Evolutionary conservation across 2,113 vertebrate genomes (phyloP), one percentile per base, ranked within the genome.

Genomic region (Coptodon rendalli): DNA sequence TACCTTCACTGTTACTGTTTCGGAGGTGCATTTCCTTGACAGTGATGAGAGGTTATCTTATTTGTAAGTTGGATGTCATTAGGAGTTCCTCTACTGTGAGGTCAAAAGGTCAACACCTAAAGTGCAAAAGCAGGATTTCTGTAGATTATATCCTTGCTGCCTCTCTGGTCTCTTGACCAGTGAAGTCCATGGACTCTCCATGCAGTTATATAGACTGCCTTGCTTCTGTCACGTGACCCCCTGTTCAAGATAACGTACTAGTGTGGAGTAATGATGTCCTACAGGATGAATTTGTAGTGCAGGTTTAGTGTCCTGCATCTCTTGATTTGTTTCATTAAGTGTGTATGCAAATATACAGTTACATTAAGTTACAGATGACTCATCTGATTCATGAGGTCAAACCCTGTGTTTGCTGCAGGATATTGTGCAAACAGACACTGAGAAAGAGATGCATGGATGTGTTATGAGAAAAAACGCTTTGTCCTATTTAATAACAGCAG

Each of bases 71-170:
- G 80, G 78, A 45, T 22, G n/a, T 34, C 43, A 16, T 53, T 76
- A 61, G 84, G 85, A 16, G 48, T 79, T 89, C 45, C 14, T 56
- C 14, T 27, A 22, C 61, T 36, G 43, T 73, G 86, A 88, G 89
- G 91, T 91, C 81, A 81, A 81, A 81, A 81, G 57, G 29, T 89
- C 22, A 48, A 79, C 87, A 91, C 88, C 86, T 80, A 80, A 66
- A 89, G 59, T 14, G 80, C 73, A 56, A 86, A 61, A 86, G 71
- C 17, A 57, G 61, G 24, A 43, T 40, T 29, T 71, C 40, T 34
- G 45, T 50, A 48, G 34, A 76, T 82, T 63, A 9, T 80, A 71
- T 97, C 81, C 29, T 12, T 50, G 36, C 59, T 7, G 36, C 59
- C 29, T 80, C 61, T 36, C 22, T 57, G 52, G 29, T 56, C 17